These are phyloP conservation scores for Osmerus eperlanus DNA, from an alignment of 2,113 vertebrate species.

Conservation along the genomic window DNA sequence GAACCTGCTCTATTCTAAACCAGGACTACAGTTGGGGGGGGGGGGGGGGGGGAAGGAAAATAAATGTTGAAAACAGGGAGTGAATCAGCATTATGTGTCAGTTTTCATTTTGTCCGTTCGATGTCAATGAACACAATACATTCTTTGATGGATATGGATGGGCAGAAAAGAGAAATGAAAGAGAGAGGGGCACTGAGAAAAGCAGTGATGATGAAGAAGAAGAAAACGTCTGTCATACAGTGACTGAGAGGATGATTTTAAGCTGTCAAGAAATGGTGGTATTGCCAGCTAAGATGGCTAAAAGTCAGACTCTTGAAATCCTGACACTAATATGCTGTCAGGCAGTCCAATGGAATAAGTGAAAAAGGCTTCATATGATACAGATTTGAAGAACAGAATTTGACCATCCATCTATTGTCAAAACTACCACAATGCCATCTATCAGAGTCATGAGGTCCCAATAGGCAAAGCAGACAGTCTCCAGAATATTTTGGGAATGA, in stretches of 20 bases:
- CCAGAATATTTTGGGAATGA: no score
- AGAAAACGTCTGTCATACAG: slow-evolving; percentile 49
- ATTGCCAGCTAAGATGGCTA: slow-evolving; percentile 64
- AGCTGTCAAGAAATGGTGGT: slow-evolving; percentile 58
- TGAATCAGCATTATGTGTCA: slow-evolving; percentile 40
- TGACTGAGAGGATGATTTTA: slow-evolving; percentile 59
- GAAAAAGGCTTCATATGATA: no score
- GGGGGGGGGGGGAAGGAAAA: no score
- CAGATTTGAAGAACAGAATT: no score
- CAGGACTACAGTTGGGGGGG: no score
- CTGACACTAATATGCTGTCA: slow-evolving; percentile 67
- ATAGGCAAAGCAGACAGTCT: no score
- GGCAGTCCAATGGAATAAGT: slow-evolving; percentile 37
- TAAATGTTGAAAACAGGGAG: slow-evolving; percentile 8
- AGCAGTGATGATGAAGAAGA: slow-evolving; percentile 26
- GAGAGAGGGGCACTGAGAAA: slow-evolving; percentile 13
- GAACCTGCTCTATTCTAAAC: no score
- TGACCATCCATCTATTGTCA: no score
- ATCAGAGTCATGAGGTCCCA: no score
- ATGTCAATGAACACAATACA: slow-evolving; percentile 36
- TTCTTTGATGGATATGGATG: slow-evolving; percentile 33
- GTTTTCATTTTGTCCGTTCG: slow-evolving; percentile 39
- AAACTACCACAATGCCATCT: no score
- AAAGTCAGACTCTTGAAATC: slow-evolving; percentile 61
- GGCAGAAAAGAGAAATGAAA: slow-evolving; percentile 16